Percentiles rank a stretch among this genome's conserved stretches.
Conservation (phyloP, 2,888 invertebrate genomes). For the Ochropleura leucogaster region DNA sequence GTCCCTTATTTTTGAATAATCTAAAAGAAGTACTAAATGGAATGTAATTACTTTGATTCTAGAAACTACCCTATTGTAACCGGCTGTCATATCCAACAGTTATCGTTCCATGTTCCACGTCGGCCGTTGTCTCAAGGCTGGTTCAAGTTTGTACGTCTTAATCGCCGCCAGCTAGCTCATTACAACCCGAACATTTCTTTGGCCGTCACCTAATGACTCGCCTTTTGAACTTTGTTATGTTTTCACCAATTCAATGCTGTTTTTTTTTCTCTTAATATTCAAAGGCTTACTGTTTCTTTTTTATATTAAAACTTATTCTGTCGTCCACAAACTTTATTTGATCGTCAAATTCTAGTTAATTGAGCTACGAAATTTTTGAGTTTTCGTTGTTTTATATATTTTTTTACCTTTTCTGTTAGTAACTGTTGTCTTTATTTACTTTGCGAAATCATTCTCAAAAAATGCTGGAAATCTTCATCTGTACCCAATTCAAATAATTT, state of each 20-base stretch:
- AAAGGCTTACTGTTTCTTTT: conserved; percentile 70
- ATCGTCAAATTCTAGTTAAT: conserved; percentile 39
- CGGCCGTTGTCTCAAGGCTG: conserved; percentile 79
- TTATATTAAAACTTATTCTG: conserved; percentile 56
- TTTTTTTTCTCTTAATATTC: conserved; percentile 68
- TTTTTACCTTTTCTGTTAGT: neutral
- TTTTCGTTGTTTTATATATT: conserved; percentile 23
- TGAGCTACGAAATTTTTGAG: conserved; percentile 15
- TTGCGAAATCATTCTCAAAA: neutral
- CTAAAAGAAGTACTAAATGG: too few species aligned
- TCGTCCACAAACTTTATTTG: conserved; percentile 33
- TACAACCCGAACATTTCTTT: conserved; percentile 83
- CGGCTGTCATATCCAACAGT: conserved; percentile 63
- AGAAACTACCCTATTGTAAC: too few species aligned
- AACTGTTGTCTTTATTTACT: conserved; percentile 10
- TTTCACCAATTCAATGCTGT: conserved; percentile 70
- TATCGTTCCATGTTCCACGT: conserved; percentile 54
- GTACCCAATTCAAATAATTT: neutral
- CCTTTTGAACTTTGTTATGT: conserved; percentile 79
- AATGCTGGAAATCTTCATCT: neutral
- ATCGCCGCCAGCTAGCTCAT: conserved; percentile 86
- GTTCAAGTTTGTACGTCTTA: conserved; percentile 84
- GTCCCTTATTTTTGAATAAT: too few species aligned
- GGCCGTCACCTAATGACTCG: conserved; percentile 82
- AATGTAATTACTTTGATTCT: too few species aligned